phyloP scores from a whole-genome alignment of 2,888 invertebrate genomes.

The Rhamphomyia laevipes region DNA sequence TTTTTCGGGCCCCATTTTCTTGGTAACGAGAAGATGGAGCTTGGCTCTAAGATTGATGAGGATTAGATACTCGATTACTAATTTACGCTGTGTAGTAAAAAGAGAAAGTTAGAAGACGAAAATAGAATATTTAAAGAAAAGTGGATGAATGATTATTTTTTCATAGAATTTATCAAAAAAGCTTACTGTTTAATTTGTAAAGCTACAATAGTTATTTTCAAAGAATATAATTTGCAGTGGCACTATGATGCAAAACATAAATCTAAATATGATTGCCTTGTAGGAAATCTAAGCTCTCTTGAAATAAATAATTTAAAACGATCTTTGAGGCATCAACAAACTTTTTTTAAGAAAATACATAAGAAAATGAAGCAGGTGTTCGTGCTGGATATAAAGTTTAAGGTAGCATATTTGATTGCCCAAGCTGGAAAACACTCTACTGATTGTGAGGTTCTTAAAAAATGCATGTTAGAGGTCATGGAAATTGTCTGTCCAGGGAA shows the following conservation, averaged over 20 bases:
- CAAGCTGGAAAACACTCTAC: slow-evolving; percentile 1
- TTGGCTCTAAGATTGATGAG: too few relatives aligned
- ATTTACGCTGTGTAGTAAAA: not conserved
- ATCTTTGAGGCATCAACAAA: slow-evolving; percentile 1
- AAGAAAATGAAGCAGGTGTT: slow-evolving; percentile 3
- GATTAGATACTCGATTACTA: too few relatives aligned
- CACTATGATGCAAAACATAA: slow-evolving; percentile 2
- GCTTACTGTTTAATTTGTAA: slow-evolving; percentile 3
- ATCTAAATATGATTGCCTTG: slow-evolving; percentile 2
- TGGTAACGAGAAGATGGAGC: too few relatives aligned
- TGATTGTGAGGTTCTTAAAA: slow-evolving; percentile 1
- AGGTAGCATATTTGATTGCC: slow-evolving; percentile 1
- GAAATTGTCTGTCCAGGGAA: slow-evolving; percentile 1
- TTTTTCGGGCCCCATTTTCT: too few relatives aligned
- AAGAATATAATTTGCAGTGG: slow-evolving; percentile 3
- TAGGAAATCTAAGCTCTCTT: slow-evolving; percentile 1
- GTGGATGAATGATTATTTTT: slow-evolving; percentile 2
- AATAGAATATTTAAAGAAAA: slow-evolving; percentile 1
- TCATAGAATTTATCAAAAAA: slow-evolving; percentile 2
- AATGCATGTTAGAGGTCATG: not conserved
- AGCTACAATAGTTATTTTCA: slow-evolving; percentile 3
- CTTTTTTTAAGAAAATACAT: slow-evolving; percentile 3
- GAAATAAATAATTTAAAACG: not conserved
- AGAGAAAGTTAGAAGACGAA: not conserved
- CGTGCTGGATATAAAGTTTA: slow-evolving; percentile 4